Evolutionary conservation across 2,888 invertebrate genomes (phyloP), one percentile per base, ranked within the genome.

Genomic region (Sphaerophoria taeniata): DNA sequence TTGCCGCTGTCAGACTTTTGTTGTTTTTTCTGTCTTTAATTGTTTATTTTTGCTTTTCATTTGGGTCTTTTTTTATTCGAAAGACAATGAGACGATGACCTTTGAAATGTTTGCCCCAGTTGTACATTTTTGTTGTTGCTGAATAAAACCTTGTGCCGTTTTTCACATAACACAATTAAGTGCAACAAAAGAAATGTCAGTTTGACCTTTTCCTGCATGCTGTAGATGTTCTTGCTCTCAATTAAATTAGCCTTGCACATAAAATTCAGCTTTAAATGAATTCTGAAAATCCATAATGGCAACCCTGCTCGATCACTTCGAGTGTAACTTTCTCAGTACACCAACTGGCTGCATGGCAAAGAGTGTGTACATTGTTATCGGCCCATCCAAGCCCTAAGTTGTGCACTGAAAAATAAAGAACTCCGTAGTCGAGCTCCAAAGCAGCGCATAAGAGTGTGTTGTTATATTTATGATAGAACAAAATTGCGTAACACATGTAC

Each of bases 351-450:
- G 60, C 16, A 63, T 34, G 14, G 63, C 34, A 43, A 71, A 55
- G 24, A 24, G 60, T 55, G 70, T 75, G 56, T 78, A 58, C 58
- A 60, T 72, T 75, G 72, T 76, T 75, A 80, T 84, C 84, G 80
- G 72, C 67, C 80, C 84, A 80, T 80, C 79, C 74, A 71, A 55
- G 67, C 65, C 71, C 79, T 71, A 51, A 83, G 73, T 70, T 83
- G 69, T 73, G 56, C 79, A 78, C 63, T 74, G 65, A 6, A 65
- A 78, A 63, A 70, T 73, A 74, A 78, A 39, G 74, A 53, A 65
- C 70, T 83, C 24, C 55, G 55, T 74, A 31, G 71, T 72, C 61
- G 49, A 55, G 67, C 53, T 65, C 36, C 34, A 55, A 60, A 60
- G 24, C 24, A 24, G 24, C 24, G 24, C 60, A 56, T 51, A 51